Evolutionary conservation across 2,113 vertebrate genomes (phyloP).

Genomic region (Alectura lathami): DNA sequence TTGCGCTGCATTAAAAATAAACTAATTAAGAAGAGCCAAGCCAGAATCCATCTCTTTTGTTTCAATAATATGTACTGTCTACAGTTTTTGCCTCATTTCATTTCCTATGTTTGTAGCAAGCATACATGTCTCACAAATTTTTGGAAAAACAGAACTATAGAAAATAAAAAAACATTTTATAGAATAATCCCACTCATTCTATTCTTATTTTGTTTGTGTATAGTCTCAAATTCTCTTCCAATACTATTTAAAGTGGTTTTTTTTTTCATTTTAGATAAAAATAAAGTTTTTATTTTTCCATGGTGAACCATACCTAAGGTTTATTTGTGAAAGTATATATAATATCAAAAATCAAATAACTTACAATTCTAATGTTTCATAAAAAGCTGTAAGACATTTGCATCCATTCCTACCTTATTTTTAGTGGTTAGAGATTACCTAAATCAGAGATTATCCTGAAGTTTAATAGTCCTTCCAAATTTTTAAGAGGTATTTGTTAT

Average conservation of each 20-base stretch:
- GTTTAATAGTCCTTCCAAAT: background rate
- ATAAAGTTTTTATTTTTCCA: background rate
- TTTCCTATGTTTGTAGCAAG: background rate
- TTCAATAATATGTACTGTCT: background rate
- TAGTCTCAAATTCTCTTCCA: background rate
- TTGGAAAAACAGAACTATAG: background rate
- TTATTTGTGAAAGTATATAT: background rate
- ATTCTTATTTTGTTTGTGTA: background rate
- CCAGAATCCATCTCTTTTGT: background rate
- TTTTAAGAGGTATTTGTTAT: background rate
- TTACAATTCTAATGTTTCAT: background rate
- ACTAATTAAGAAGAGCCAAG: background rate
- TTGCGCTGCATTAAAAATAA: background rate
- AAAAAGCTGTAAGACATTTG: background rate
- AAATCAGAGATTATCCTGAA: background rate
- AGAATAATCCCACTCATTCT: background rate
- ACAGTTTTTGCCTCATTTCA: background rate
- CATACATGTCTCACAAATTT: background rate
- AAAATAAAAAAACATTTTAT: background rate
- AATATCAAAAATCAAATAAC: background rate
- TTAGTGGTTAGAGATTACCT: background rate
- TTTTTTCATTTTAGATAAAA: background rate
- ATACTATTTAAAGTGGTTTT: background rate
- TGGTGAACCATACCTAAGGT: background rate
- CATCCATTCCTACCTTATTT: background rate